Evolutionary conservation across 2,888 invertebrate genomes (phyloP), one percentile per base, ranked within the genome.

Genomic region (Sinotaia quadrata): DNA sequence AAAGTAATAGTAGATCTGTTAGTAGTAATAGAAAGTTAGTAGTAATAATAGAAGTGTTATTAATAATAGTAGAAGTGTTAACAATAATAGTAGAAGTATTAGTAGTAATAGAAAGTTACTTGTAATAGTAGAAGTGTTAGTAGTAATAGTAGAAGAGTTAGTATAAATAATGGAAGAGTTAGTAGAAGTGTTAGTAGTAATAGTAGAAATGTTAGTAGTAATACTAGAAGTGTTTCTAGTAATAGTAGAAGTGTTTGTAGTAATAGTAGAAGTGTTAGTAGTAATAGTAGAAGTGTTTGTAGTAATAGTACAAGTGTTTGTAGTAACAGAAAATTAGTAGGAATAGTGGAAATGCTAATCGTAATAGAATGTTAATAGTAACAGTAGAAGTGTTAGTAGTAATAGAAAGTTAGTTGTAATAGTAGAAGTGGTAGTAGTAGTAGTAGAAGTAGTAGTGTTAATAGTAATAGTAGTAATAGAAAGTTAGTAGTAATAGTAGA

Each of bases 231-330:
- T 51, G 21, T 15, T 51, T 18, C 18, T 51, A 51, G 51, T 51
- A 51, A 21, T 51, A 51, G 51, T 51, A 51, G 51, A 18, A 51
- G 51, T 51, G 21, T 15, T 51, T 18, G 51, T 51, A 51, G 51
- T 21, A 15, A 21, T 21, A 51, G 51, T 21, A 51, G 51, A 15
- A 51, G 51, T 51, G 21, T 15, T 51, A 51, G 51, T 21, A 51
- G 51, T 21, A 51, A 21, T 21, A 51, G 51, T 51, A 51, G 51
- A 10, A 51, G 51, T 21, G 21, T 15, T 21, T 18, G 51, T 21
- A 51, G 51, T 21, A 51, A 21, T 21, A 51, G 24, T 51, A 51
- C 18, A 10, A 51, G 51, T 21, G 21, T 15, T 21, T 18, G 51
- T 21, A 51, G 51, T 21, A 21, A 21, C 24, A 51, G 51, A 12